These are phyloP conservation scores for Capreolus pygargus DNA, from an alignment of 2,113 vertebrate genomes.

Conservation along the genomic window DNA sequence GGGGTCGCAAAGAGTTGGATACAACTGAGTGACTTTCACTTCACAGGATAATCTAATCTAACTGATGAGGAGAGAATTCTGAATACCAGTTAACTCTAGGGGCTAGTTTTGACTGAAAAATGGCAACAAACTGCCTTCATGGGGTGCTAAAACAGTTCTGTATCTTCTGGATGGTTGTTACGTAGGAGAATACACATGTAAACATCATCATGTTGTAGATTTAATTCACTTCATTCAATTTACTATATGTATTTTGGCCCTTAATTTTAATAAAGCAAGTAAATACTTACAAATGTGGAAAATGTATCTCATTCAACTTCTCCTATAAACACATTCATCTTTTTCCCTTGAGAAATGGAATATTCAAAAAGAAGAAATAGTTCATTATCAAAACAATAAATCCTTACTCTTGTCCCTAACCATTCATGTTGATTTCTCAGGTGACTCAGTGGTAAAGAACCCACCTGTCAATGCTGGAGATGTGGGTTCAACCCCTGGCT, in stretches of 20 bases:
- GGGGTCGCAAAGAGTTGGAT: fast-evolving
- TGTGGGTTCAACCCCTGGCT: background rate
- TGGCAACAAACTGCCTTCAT: background rate
- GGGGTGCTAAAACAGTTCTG: background rate
- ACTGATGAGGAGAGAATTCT: background rate
- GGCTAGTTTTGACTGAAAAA: background rate
- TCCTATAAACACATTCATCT: background rate
- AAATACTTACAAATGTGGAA: background rate
- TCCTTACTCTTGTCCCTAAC: background rate
- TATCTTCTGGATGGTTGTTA: background rate
- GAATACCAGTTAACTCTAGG: background rate
- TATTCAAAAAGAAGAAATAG: background rate
- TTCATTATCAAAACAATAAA: background rate
- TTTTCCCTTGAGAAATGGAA: background rate
- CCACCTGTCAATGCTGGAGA: background rate
- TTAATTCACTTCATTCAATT: background rate
- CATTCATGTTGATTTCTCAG: background rate
- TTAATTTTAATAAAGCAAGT: background rate
- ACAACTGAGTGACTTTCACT: background rate
- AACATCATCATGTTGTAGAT: background rate
- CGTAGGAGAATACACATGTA: background rate
- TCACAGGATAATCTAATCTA: background rate
- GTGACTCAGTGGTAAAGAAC: background rate
- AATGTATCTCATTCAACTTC: background rate
- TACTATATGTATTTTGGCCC: background rate